phyloP scores from a whole-genome alignment of 2,888 invertebrate species.

The Imbricaverruca yamaguchii region DNA sequence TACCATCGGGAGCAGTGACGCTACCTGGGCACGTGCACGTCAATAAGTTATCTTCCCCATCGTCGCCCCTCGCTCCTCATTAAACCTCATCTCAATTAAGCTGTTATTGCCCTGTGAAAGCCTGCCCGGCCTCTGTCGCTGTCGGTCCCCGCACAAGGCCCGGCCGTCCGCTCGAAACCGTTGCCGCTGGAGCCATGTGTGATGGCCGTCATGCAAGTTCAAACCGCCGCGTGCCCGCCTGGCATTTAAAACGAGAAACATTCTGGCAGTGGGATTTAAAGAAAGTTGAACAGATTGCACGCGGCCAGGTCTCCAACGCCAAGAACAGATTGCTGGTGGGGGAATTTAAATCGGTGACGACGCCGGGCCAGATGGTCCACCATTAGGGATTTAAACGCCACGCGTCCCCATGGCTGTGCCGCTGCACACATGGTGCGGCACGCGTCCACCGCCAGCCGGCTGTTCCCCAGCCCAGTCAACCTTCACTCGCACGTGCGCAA shows the following conservation, averaged over 20 bases:
- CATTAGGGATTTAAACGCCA: constrained; percentile 1
- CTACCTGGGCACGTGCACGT: not conserved
- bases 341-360: not conserved
- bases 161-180: not conserved
- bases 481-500: constrained; percentile 6
- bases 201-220: not conserved
- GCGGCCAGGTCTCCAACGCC: not conserved
- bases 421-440: not conserved
- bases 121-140: not conserved
- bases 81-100: constrained; percentile 16
- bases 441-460: not conserved
- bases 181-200: not conserved
- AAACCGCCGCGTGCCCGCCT: not conserved
- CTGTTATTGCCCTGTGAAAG: not conserved
- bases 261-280: not conserved
- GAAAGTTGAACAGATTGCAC: not conserved
- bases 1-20: no score
- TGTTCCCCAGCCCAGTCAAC: not conserved
- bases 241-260: constrained; percentile 1
- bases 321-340: constrained; percentile 9
- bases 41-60: not conserved
- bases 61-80: not conserved
- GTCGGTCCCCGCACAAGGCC: not conserved
- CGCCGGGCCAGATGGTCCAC: not conserved
- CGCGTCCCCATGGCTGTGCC: not conserved